Percentiles rank a stretch among this genome's conserved stretches.
Evolutionary conservation across 2,888 invertebrate genomes (phyloP).

Genomic region (Acronicta aceris): DNA sequence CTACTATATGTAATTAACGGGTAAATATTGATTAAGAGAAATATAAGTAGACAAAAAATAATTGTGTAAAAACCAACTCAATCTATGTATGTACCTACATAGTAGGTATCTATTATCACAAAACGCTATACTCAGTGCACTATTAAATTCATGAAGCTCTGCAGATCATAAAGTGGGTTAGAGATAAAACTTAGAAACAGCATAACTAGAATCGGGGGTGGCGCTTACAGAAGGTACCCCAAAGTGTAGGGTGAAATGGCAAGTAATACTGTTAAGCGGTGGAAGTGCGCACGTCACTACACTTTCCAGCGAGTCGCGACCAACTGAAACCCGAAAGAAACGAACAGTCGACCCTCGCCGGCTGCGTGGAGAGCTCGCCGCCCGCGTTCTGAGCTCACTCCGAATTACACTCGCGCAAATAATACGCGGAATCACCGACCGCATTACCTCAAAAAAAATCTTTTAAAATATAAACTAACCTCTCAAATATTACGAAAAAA

Average conservation of each 20-base stretch:
- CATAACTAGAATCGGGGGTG: constrained; percentile 8
- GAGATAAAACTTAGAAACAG: constrained; percentile 14
- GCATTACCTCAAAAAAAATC: constrained; percentile 15
- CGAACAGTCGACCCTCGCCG: constrained; percentile 52
- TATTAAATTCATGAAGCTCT: constrained; percentile 8
- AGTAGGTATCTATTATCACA: background rate
- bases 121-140: background rate
- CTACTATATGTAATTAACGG: too few relatives aligned
- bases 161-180: constrained; percentile 14
- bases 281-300: constrained; percentile 65
- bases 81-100: background rate
- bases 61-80: background rate
- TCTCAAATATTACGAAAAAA: too few relatives aligned
- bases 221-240: constrained; percentile 2
- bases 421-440: constrained; percentile 15
- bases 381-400: constrained; percentile 12
- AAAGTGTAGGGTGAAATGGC: constrained; percentile 29
- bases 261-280: constrained; percentile 35
- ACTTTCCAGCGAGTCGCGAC: constrained; percentile 28
- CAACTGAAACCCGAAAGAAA: constrained; percentile 35
- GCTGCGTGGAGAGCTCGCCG: constrained; percentile 45
- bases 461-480: background rate
- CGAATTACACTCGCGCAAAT: constrained; percentile 25
- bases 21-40: too few relatives aligned
- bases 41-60: too few relatives aligned